Percentiles rank a stretch among this genome's conserved stretches.
Conservation (phyloP, 2,888 invertebrate species). For the Pachymerium ferrugineum region DNA sequence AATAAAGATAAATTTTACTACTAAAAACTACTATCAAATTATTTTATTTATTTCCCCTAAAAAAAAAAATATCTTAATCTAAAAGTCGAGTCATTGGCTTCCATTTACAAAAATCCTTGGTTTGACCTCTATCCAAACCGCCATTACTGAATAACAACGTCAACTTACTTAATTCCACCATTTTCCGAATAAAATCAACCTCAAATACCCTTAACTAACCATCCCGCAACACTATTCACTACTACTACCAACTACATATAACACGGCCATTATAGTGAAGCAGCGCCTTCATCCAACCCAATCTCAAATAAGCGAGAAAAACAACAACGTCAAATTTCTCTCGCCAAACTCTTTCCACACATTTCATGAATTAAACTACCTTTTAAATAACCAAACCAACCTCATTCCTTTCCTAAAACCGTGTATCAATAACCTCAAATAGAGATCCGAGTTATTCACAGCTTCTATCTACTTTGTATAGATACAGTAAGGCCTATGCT, state of each 20-base stretch:
- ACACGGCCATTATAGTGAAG: not conserved
- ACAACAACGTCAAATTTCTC: slow-evolving; percentile 42
- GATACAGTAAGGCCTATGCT: not conserved
- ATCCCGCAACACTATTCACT: not conserved
- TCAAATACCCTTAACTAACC: not conserved
- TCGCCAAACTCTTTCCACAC: slow-evolving; percentile 41
- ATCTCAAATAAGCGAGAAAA: not conserved
- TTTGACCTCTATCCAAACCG: slow-evolving; percentile 30
- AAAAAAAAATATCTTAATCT: not conserved
- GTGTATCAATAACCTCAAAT: not conserved
- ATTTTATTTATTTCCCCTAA: not conserved
- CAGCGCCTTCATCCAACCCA: not conserved
- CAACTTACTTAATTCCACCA: not conserved
- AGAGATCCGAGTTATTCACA: not conserved
- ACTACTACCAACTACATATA: not conserved
- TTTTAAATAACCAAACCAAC: slow-evolving; percentile 40
- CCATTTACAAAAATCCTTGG: slow-evolving; percentile 29
- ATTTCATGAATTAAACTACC: slow-evolving; percentile 45
- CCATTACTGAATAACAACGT: not conserved
- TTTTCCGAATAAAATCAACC: not conserved
- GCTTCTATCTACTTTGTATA: not conserved
- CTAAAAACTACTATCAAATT: not conserved
- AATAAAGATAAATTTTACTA: not conserved
- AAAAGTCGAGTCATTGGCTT: not conserved
- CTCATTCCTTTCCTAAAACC: not conserved